A percentile compares a stretch with the other conserved stretches of the same genome.
Conservation (phyloP, 1,140 invertebrate species). For the Brachionus rubens region DNA sequence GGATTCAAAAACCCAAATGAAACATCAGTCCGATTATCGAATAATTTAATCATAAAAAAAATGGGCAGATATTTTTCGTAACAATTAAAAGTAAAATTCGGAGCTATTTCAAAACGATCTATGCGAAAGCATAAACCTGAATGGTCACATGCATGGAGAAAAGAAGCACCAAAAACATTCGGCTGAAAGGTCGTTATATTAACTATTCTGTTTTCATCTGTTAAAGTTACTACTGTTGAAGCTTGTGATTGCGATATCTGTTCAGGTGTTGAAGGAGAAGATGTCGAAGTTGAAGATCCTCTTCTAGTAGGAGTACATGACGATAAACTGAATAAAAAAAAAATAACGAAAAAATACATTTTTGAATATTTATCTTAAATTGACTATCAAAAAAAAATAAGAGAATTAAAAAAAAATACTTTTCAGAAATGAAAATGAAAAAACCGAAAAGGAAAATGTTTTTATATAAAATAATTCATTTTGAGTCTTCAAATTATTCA, state of each 20-base stretch:
- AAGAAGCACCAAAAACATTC: constrained; percentile 14
- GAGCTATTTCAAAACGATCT: no score
- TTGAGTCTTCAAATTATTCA: no score
- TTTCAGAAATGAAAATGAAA: constrained; percentile 7
- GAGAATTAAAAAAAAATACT: constrained; percentile 1
- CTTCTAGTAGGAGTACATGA: not conserved
- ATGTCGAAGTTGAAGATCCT: not conserved
- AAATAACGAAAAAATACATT: constrained; percentile 8
- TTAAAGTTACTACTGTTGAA: not conserved
- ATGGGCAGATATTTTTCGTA: constrained; percentile 11
- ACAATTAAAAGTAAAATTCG: constrained; percentile 12
- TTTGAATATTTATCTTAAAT: constrained; percentile 11
- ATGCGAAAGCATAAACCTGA: no score
- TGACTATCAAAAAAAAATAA: no score
- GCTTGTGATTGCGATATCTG: not conserved
- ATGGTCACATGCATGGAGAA: no score
- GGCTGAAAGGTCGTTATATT: constrained; percentile 5
- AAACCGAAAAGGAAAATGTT: not conserved
- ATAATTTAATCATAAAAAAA: constrained; percentile 4
- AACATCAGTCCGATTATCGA: constrained; percentile 17
- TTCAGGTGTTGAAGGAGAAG: not conserved
- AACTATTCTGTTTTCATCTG: constrained; percentile 7
- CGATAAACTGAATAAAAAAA: not conserved
- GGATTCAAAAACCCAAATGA: constrained; percentile 1
- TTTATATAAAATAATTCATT: constrained; percentile 10